Evolutionary conservation across 2,797 vertebrate species (phyloP).

Genomic region (Aphelocoma californica): DNA sequence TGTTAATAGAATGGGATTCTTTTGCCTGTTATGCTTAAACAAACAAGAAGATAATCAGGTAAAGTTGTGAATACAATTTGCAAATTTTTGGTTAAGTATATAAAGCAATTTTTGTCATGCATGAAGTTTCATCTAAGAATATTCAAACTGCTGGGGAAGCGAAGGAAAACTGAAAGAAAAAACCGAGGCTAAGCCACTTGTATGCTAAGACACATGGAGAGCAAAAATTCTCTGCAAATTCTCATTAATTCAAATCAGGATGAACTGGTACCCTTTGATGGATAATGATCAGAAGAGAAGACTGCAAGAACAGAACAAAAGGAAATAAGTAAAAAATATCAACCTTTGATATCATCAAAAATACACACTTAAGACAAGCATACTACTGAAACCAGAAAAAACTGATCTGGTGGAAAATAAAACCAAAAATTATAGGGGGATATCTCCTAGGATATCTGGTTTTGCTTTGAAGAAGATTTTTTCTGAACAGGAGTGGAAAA

Average conservation of each 20-base stretch:
- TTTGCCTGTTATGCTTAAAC: neutral
- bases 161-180: neutral
- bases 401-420: neutral
- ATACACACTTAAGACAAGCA: neutral
- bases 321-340: constrained; percentile 17
- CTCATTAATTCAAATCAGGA: neutral
- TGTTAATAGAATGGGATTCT: neutral
- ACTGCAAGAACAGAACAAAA: neutral
- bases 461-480: neutral
- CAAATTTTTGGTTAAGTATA: neutral
- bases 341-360: constrained; percentile 2
- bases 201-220: neutral
- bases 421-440: neutral
- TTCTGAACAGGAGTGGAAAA: neutral
- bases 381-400: neutral
- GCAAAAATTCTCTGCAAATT: neutral
- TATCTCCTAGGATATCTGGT: neutral
- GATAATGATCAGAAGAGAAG: constrained; percentile 1
- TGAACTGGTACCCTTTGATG: neutral
- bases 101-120: neutral
- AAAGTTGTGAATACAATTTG: neutral
- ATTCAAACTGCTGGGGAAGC: neutral
- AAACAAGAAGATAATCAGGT: neutral
- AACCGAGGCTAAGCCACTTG: neutral
- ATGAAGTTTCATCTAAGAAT: neutral